These are phyloP conservation scores for Helicoverpa zea DNA, from an alignment of 1,140 invertebrate genomes.

Conservation along the genomic window DNA sequence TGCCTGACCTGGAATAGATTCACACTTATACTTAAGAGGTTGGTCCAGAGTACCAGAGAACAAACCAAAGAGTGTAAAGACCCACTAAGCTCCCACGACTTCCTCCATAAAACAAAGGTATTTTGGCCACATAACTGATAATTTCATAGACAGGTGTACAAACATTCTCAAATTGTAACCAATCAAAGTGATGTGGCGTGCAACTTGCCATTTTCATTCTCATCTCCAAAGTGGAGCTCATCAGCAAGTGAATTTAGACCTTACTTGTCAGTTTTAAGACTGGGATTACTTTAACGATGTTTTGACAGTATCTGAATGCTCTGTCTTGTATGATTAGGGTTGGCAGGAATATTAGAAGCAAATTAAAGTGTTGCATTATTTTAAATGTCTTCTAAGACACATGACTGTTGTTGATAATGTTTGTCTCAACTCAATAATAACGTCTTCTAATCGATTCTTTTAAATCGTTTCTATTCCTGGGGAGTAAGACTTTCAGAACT, in stretches of 20 bases:
- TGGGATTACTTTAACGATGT: neutral
- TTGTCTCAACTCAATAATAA: too few species aligned
- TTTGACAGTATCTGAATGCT: slow-evolving; percentile 7
- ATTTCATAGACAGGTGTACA: slow-evolving; percentile 9
- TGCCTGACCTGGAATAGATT: too few species aligned
- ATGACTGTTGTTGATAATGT: too few species aligned
- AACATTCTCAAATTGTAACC: slow-evolving; percentile 14
- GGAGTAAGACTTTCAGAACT: too few species aligned
- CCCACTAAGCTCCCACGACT: too few species aligned
- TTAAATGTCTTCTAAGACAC: neutral
- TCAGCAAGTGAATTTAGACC: neutral
- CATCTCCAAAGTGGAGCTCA: neutral
- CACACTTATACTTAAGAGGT: too few species aligned
- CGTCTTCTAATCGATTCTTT: too few species aligned
- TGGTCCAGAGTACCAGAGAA: too few species aligned
- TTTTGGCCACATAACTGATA: neutral
- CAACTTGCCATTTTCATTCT: slow-evolving; percentile 25
- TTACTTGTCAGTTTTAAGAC: neutral
- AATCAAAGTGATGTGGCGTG: slow-evolving; percentile 27
- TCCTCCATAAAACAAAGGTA: too few species aligned
- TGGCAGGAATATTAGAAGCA: neutral
- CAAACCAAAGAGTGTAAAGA: too few species aligned
- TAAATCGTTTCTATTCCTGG: too few species aligned
- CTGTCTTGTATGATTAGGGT: slow-evolving; percentile 10
- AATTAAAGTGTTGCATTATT: neutral